These are phyloP conservation scores for Zaprionus ornatus DNA, from an alignment of 1,140 invertebrate genomes.

Conservation along the genomic window DNA sequence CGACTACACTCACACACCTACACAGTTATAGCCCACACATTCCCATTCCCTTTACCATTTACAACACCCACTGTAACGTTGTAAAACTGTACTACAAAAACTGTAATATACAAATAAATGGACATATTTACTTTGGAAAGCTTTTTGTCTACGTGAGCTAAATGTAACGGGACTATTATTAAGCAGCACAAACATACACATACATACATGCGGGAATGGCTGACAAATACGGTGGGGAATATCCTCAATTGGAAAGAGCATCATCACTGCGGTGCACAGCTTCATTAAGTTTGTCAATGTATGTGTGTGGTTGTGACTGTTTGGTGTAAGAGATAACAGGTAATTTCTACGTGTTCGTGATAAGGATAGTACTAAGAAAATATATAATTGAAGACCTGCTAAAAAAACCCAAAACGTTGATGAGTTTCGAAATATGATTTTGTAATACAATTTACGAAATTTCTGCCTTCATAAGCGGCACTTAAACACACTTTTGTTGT, in stretches of 20 bases:
- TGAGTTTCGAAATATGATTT: conserved; percentile 36
- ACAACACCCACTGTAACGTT: background rate
- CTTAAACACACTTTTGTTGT: conserved; percentile 36
- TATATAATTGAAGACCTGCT: background rate
- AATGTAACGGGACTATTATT: background rate
- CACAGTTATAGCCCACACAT: background rate
- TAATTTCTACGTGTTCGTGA: conserved; percentile 9
- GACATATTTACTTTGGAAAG: background rate
- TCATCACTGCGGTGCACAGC: background rate
- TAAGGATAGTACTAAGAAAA: conserved; percentile 29
- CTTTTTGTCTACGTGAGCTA: background rate
- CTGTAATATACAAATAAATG: background rate
- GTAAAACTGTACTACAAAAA: background rate
- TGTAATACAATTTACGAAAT: conserved; percentile 45
- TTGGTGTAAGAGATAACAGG: conserved; percentile 17
- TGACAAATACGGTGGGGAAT: background rate
- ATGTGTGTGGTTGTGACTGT: conserved; percentile 5
- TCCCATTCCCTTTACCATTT: background rate
- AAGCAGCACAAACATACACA: background rate
- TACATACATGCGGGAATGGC: background rate
- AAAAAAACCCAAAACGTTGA: background rate
- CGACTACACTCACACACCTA: background rate
- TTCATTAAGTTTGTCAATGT: background rate
- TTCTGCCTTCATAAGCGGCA: conserved; percentile 12
- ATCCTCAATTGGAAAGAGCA: background rate